phyloP scores from a whole-genome alignment of 2,113 vertebrate genomes.

The mouse (Mus musculus) region GRCm39 chr11:40432501-40433000 shows the following conservation, averaged over 20 bases:
- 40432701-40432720: too few relatives aligned
- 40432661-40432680: neutral
- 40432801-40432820: neutral
- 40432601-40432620: neutral
- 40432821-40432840: neutral
- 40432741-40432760: neutral
- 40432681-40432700: neutral
- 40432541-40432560: slow-evolving; percentile 57
- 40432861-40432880: neutral
- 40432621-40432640: neutral
- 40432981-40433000: neutral
- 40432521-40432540: neutral
- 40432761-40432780: neutral
- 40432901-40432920: neutral
- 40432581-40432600: neutral
- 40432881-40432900: neutral
- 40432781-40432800: neutral
- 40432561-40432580: slow-evolving; percentile 52
- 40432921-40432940: neutral
- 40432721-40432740: too few relatives aligned
- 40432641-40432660: neutral
- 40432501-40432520: slow-evolving; percentile 24
- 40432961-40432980: neutral
- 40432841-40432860: neutral
- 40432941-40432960: neutral